A percentile compares a stretch with the other conserved stretches of the same genome.
Conservation (phyloP, 2,797 vertebrate genomes). For the Emys orbicularis region DNA sequence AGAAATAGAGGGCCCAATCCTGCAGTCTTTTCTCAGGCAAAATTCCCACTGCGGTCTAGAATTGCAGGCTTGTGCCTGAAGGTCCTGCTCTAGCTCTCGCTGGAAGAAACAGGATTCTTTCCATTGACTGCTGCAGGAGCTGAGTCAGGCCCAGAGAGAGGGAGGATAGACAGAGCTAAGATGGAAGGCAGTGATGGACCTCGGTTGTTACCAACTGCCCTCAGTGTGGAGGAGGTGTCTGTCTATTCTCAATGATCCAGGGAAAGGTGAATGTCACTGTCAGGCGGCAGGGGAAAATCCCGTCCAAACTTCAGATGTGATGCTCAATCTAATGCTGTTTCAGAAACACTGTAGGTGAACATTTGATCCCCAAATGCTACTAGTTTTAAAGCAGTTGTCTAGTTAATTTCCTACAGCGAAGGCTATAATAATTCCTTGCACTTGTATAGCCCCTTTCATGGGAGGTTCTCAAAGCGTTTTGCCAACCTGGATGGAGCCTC, state of each 20-base stretch:
- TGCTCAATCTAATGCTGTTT: not conserved
- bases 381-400: fast-evolving
- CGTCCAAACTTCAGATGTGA: not conserved
- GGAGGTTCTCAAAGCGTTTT: not conserved
- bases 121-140: not conserved
- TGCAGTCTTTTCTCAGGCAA: not conserved
- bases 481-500: fast-evolving
- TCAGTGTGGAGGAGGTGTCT: not conserved
- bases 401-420: not conserved
- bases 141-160: not conserved
- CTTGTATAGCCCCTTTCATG: fast-evolving
- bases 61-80: too few species aligned
- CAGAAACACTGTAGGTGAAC: not conserved
- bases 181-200: not conserved
- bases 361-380: not conserved
- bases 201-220: not conserved
- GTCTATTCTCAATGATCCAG: not conserved
- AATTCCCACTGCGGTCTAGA: not conserved
- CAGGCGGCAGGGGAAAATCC: not conserved
- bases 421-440: not conserved
- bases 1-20: not conserved
- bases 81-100: not conserved
- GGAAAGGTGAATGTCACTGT: not conserved
- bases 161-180: not conserved
- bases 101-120: not conserved